Conservation (phyloP, 2,797 vertebrate genomes). For the Eulemur coronatus region DNA sequence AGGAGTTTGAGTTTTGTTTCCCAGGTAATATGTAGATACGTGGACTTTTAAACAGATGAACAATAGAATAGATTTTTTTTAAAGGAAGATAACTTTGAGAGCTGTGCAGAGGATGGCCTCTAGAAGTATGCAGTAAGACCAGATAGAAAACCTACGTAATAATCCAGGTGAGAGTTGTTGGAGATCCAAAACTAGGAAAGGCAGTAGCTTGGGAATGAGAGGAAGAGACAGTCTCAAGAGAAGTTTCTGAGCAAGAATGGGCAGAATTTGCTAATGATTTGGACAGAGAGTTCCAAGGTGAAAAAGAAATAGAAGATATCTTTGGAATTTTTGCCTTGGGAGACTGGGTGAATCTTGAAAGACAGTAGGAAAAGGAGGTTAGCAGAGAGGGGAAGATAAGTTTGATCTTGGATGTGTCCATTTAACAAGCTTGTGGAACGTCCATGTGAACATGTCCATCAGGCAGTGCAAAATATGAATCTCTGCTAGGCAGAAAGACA, state of each 20-base stretch:
- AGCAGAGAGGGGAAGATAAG: not conserved
- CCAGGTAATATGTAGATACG: not conserved
- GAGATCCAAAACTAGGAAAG: not conserved
- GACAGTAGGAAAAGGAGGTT: not conserved
- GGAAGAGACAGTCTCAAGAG: not conserved
- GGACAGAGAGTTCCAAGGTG: not conserved
- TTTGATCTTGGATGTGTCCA: not conserved
- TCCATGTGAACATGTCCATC: no score
- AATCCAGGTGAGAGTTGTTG: not conserved
- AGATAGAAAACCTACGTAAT: not conserved
- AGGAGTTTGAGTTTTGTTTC: not conserved
- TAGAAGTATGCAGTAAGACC: not conserved
- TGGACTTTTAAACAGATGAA: not conserved
- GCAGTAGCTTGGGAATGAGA: not conserved
- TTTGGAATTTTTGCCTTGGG: not conserved
- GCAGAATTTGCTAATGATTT: not conserved
- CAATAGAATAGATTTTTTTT: not conserved
- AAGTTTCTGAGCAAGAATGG: not conserved
- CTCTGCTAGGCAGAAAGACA: not conserved
- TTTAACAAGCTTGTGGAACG: not conserved
- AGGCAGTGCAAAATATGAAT: not conserved
- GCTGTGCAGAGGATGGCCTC: not conserved
- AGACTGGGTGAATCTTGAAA: not conserved
- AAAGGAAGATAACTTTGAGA: not conserved
- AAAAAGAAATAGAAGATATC: not conserved